These are phyloP conservation scores for Berghia stephanieae DNA, from an alignment of 1,140 invertebrate genomes.

Conservation along the genomic window DNA sequence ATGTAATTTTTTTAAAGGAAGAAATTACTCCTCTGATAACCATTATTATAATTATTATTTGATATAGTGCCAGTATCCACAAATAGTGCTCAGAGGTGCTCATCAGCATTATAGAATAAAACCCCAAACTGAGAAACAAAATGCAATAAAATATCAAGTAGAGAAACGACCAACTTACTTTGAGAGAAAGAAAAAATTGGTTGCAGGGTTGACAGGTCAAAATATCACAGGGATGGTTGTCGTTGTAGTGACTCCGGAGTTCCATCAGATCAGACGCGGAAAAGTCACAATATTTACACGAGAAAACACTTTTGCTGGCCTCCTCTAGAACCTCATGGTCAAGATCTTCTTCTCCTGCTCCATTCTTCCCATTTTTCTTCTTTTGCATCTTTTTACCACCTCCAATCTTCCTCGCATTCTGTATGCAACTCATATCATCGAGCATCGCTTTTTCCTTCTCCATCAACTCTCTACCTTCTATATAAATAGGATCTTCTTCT, in stretches of 20 bases:
- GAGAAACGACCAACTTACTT: slow-evolving; percentile 24
- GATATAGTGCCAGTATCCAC: too few relatives aligned
- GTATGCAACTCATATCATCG: too few relatives aligned
- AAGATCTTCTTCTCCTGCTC: background rate
- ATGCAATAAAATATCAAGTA: too few relatives aligned
- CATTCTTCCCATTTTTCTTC: slow-evolving; percentile 20
- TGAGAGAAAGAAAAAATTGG: slow-evolving; percentile 52
- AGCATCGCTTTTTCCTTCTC: slow-evolving; percentile 6
- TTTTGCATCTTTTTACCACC: background rate
- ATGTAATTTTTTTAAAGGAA: too few relatives aligned
- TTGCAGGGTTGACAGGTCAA: slow-evolving; percentile 53
- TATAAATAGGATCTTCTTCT: background rate
- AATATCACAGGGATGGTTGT: slow-evolving; percentile 52
- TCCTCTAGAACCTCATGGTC: background rate
- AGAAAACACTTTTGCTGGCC: slow-evolving; percentile 37
- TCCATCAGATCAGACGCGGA: slow-evolving; percentile 45
- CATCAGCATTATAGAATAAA: too few relatives aligned
- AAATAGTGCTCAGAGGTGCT: too few relatives aligned
- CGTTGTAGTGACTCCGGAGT: slow-evolving; percentile 54
- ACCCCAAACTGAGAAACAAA: too few relatives aligned
- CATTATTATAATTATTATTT: too few relatives aligned
- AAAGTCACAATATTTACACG: slow-evolving; percentile 59
- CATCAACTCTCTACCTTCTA: background rate
- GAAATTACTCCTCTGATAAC: too few relatives aligned
- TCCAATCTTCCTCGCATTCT: background rate